Base-by-base conservation (phyloP, 1,140 invertebrate species). In the silkworm (Bombyx mori) region DNA sequence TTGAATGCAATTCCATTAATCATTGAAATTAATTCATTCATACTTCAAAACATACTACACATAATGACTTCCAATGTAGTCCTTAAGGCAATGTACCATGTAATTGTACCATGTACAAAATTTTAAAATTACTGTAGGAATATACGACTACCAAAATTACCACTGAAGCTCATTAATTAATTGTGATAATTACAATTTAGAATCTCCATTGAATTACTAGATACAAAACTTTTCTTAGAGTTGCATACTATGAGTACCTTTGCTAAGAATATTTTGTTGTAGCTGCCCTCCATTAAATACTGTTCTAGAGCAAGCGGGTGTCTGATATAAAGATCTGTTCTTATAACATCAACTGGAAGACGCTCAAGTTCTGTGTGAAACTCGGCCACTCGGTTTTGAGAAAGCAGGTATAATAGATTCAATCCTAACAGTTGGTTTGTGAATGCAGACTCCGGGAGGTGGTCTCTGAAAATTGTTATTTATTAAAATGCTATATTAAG, bases 281-380 rank as follows among this genome's bases (percentile, higher is more conserved):
- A 99, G 60, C 96, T 97, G 42, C 99, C 98, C 88, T 99, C 99
- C 98, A 99, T 99, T 48, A 99, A 90, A 88, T 98, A 99, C 77
- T 99, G 98, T 76, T 99, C 98, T 65, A 99, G 90, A 44, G 96
- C 96, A 1, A 99, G 90, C 0, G 98, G 97, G 82, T 99, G 97
- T 63, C 93, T 92, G 44, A 99, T 98, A 82, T 98, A 99, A 54
- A 97, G 92, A 80, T 99, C 98, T 44, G 92, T 93, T 79, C 98
- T 94, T 70, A 99, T 94, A 54, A 96, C 94, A 83, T 98, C 95
- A 44, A 95, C 92, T 5, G 97, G 95, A n/a, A 99, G 88, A 18
- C 98, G 88, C 82, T 99, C 99, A 56, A 99, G 84, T 86, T 99
- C 98, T 7, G 98, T 99, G 77, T 99, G 98, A 88, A 99, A 99